Base-by-base conservation (phyloP, 2,113 vertebrate genomes). In the Sinocyclocheilus maitianheensis region DNA sequence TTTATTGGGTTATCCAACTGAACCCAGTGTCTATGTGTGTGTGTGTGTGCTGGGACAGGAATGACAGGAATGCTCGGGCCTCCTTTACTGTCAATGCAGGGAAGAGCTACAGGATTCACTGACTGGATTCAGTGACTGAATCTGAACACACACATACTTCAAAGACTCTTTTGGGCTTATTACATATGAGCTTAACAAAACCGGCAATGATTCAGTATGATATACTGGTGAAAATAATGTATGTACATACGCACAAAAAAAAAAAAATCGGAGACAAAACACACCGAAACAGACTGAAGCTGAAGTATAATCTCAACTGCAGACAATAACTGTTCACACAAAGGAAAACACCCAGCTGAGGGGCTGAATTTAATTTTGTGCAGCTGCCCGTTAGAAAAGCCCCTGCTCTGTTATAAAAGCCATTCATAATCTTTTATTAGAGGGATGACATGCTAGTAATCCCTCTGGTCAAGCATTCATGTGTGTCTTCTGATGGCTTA, bases 1-100 rank as follows among this genome's bases (percentile, higher is more conserved):
- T 88, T 90, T 87, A 87, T 77, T 91, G 88, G 87, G 87, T 91
- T 85, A 75, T 83, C 75, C 43, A 13, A 86, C 78, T 87, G 63
- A 85, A 20, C 60, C 46, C 5, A 48, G 85, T 30, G 30, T 30
- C 30, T 30, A 2, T 30, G 30, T 30, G 72, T 71, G 78, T 75
- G 75, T 46, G 83, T 18, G 76, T 37, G 69, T 80, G 88, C 69
- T 5, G 81, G 86, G 83, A 87, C 85, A 92, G 90, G 93, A 95
- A 95, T 94, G 92, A 90, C 76, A 93, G 91, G 89, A 87, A 95
- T 93, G 94, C 85, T 67, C 40, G 84, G 92, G 92, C 92, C 93
- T 94, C 93, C 88, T 92, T 91, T 91, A 90, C 88, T 90, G 89
- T 84, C 46, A 16, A 78, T 53, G 65, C 4, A 16, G 83, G 82